These are phyloP conservation scores for Picathartes gymnocephalus DNA, from an alignment of 2,113 vertebrate genomes.

Conservation along the genomic window DNA sequence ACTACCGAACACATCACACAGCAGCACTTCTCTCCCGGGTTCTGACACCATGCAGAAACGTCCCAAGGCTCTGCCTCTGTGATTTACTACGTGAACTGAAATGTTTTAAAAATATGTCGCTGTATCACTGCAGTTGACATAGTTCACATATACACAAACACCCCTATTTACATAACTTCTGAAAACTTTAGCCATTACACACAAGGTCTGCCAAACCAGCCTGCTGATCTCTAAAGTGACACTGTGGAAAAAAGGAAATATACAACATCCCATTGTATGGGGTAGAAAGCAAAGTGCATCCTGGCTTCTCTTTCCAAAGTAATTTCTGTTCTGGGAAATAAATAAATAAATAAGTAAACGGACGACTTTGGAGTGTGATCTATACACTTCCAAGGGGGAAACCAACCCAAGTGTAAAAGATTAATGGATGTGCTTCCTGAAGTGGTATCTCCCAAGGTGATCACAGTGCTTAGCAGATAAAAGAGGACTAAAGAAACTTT, in stretches of 20 bases:
- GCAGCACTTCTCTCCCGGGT: not conserved
- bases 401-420: conserved; percentile 28
- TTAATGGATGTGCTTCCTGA: conserved; percentile 17
- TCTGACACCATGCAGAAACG: not conserved
- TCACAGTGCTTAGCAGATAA: conserved; percentile 15
- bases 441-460: conserved; percentile 56
- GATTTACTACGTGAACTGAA: conserved; percentile 10
- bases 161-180: conserved; percentile 26
- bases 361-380: not conserved
- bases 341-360: not conserved
- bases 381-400: not conserved
- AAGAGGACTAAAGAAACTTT: conserved; percentile 56
- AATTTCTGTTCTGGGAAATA: not conserved
- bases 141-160: not conserved
- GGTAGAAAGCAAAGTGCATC: not conserved
- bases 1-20: not conserved
- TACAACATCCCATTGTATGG: not conserved
- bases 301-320: not conserved
- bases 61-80: conserved; percentile 2
- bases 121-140: not conserved
- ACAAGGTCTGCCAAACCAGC: not conserved
- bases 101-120: not conserved
- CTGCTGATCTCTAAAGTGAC: not conserved
- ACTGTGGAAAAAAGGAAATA: not conserved
- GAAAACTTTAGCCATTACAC: not conserved